These are phyloP conservation scores for Gopherus evgoodei DNA, from an alignment of 2,113 vertebrate species.

Conservation along the genomic window DNA sequence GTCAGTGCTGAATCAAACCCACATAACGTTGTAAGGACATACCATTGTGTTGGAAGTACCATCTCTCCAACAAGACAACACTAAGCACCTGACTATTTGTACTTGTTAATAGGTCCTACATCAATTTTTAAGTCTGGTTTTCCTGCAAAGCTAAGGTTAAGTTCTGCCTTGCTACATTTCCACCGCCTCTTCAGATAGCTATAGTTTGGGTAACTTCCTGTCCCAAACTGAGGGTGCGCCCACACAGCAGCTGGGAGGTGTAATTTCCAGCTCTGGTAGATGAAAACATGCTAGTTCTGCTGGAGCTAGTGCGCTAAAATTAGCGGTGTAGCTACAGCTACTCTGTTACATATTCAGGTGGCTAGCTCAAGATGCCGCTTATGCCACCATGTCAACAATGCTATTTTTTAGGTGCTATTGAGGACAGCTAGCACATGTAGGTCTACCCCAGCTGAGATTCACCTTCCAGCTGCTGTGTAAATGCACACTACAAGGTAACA, in stretches of 20 bases:
- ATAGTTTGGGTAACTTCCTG: fast-evolving
- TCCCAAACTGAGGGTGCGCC: background rate
- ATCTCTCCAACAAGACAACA: fast-evolving
- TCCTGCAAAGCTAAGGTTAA: background rate
- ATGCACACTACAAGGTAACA: background rate
- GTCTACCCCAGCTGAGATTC: background rate
- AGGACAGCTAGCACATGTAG: background rate
- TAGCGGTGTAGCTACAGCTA: background rate
- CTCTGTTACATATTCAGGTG: background rate
- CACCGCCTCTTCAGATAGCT: background rate
- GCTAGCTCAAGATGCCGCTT: background rate
- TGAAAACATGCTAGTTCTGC: background rate
- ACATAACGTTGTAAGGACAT: background rate
- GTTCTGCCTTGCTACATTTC: background rate
- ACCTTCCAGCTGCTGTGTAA: background rate
- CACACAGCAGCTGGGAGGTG: background rate
- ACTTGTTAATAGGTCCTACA: background rate
- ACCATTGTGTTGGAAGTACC: background rate
- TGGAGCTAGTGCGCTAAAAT: background rate
- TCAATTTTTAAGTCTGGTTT: background rate
- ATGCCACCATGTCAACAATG: background rate
- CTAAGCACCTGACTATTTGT: background rate
- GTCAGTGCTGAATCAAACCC: background rate
- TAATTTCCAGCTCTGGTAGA: background rate
- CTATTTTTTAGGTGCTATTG: background rate